A percentile compares a stretch with the other conserved stretches of the same genome.
phyloP scores from a whole-genome alignment of 35 echinoderm and acorn worm genomes.

The Acanthaster planci region DNA sequence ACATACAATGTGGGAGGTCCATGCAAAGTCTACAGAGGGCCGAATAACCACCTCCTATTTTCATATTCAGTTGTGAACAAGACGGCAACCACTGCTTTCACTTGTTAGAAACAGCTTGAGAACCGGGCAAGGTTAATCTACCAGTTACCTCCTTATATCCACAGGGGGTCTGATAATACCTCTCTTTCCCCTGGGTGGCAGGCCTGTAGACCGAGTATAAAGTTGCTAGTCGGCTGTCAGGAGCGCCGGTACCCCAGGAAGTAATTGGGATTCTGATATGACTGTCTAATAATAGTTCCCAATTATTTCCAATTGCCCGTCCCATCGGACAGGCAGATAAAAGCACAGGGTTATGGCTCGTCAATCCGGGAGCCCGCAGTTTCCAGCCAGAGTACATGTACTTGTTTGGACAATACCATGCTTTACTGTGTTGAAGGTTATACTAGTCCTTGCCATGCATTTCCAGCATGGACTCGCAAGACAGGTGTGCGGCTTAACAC shows the following conservation, averaged over 20 bases:
- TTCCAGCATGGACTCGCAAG: too few species aligned
- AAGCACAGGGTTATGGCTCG: too few species aligned
- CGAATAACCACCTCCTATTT: neutral
- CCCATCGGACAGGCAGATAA: neutral
- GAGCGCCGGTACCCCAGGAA: neutral
- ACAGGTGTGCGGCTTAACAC: too few species aligned
- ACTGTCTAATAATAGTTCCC: neutral
- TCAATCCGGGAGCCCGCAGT: too few species aligned
- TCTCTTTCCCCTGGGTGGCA: neutral
- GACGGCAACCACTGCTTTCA: neutral
- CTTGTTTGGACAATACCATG: too few species aligned
- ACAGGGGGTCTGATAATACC: neutral
- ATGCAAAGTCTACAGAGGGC: too few species aligned
- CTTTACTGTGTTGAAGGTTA: too few species aligned
- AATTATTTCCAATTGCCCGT: neutral
- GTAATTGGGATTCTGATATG: neutral
- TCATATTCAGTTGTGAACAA: neutral
- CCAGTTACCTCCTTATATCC: conserved; percentile 1
- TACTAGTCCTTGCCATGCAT: too few species aligned
- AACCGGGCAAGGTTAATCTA: neutral
- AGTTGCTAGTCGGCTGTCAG: neutral
- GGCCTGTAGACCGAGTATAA: too few species aligned
- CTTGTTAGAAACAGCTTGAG: conserved; percentile 5
- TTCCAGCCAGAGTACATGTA: too few species aligned
- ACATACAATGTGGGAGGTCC: too few species aligned